These are phyloP conservation scores for Gallinago solitaria DNA, from an alignment of 2,797 vertebrate genomes.

Conservation along the genomic window DNA sequence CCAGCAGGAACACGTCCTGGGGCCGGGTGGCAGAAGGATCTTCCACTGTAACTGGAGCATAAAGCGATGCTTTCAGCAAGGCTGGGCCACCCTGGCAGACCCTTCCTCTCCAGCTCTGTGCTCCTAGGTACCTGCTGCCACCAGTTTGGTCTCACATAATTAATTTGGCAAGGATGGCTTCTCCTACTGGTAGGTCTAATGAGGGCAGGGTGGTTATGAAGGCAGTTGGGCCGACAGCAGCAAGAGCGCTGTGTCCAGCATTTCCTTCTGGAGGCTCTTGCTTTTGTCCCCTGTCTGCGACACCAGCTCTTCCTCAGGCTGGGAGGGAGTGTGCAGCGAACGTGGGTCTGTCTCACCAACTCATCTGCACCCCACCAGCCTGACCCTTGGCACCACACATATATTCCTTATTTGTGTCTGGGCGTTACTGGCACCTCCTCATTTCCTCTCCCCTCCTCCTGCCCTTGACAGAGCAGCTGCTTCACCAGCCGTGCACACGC, in stretches of 20 bases:
- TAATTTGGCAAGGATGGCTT: conserved; percentile 17
- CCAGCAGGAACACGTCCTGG: neutral
- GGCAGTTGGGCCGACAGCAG: neutral
- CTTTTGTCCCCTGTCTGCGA: neutral
- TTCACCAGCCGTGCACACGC: fast-evolving
- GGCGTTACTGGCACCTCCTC: neutral
- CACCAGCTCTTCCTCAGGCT: neutral
- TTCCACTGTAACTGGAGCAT: neutral
- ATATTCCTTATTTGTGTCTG: neutral
- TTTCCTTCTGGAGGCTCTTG: neutral
- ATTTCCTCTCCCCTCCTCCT: neutral
- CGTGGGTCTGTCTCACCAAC: neutral
- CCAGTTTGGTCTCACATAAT: conserved; percentile 1
- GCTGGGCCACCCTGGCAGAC: neutral
- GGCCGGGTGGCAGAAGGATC: neutral
- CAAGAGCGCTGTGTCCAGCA: fast-evolving
- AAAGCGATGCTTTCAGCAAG: neutral
- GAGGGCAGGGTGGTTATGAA: neutral
- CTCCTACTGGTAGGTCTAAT: neutral
- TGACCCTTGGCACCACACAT: neutral
- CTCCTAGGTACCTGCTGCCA: neutral
- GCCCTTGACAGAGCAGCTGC: neutral
- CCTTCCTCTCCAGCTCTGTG: neutral
- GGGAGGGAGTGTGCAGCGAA: fast-evolving
- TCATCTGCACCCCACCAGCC: neutral